Evolutionary conservation across 2,113 vertebrate genomes (phyloP), one percentile per base, ranked within the genome.

Genomic region (Cynocephalus volans): DNA sequence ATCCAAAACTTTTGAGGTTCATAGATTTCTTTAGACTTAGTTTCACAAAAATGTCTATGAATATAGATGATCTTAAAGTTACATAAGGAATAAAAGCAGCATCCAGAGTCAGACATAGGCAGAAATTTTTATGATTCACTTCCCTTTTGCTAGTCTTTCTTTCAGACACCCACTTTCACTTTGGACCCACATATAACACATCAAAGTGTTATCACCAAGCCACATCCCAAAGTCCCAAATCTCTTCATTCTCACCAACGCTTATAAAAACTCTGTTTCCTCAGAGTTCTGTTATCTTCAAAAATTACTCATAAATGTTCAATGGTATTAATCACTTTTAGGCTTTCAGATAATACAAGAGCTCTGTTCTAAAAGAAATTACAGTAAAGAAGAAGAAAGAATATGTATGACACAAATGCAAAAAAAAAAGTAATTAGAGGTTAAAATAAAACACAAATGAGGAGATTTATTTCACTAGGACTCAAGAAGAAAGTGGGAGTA

Each of bases 341-440:
- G 15, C 26, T 86, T 7, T 67, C 85, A 67, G 21, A 62, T 67
- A 97, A 90, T 60, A 58, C 0, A 85, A 24, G 33, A 69, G 1
- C 8, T 92, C 45, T 89, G 45, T 24, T 76, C 26, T 21, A 41
- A 92, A 93, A 83, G 10, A 93, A 86, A 89, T 33, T 93, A 17
- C 11, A 91, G 13, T 64, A 85, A 23, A 65, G 21, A 45, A 84
- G 19, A 90, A 82, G 28, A 84, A 82, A 93, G 33, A 92, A 58
- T 11, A 87, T 56, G 26, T 21, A 69, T 67, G 10, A 26, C 17
- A 48, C 52, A 90, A 64, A 62, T 18, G 8, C 6, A 83, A 70
- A 77, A 69, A 86, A 12, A 8, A 5, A 11, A 56, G 41, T 24
- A 77, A 45, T 91, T 82, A 88, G 52, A 58, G 14, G 21, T 77